Conservation (phyloP, 1,140 invertebrate species). For the Euwallacea fornicatus region DNA sequence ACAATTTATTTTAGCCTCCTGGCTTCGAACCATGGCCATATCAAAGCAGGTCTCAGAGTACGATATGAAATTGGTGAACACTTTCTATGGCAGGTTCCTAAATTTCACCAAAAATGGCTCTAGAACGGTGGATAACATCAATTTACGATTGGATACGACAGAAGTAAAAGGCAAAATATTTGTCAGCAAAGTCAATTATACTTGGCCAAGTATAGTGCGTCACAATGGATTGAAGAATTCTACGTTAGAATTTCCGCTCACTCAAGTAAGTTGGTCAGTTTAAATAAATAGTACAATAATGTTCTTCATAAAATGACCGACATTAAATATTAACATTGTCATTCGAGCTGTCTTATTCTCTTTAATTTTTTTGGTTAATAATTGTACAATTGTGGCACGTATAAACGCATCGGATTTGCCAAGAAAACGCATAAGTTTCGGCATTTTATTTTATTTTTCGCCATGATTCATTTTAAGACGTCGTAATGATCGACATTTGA, state of each 20-base stretch:
- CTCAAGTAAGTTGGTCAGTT: conserved; percentile 65
- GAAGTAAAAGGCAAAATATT: conserved; percentile 74
- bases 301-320: no score
- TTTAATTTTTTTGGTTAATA: no score
- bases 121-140: conserved; percentile 65
- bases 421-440: no score
- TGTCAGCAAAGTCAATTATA: conserved; percentile 68
- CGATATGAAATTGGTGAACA: conserved; percentile 64
- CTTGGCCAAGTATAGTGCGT: conserved; percentile 68
- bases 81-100: conserved; percentile 60
- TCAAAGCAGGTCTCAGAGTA: conserved; percentile 64
- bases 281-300: background rate
- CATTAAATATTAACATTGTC: no score
- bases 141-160: conserved; percentile 75
- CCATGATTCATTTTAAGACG: no score
- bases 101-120: conserved; percentile 57
- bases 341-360: no score
- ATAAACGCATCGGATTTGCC: no score
- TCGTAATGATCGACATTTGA: no score
- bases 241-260: conserved; percentile 73
- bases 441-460: no score
- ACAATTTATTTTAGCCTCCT: conserved; percentile 58
- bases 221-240: conserved; percentile 54
- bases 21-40: conserved; percentile 70
- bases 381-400: no score